Base-by-base conservation (phyloP, 2,797 vertebrate species). In the Microchirus variegatus region DNA sequence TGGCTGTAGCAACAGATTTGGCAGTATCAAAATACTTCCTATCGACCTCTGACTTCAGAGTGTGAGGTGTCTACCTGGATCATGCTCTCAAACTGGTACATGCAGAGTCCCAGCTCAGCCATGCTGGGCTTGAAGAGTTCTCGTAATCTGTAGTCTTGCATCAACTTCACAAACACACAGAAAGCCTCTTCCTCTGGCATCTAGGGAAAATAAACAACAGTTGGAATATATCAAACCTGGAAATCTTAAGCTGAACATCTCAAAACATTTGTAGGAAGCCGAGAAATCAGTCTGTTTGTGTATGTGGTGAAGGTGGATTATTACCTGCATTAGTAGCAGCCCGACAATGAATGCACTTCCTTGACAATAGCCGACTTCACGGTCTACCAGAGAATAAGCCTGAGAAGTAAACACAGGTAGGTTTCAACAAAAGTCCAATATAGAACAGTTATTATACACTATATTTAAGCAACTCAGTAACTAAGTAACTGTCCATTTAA, bases 181-280 rank as follows among this genome's bases (percentile, higher is more conserved):
- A 99, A 99, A 4, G 98, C 98, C 80, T 99, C 98, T 77, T 99
- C 98, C 84, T 99, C 97, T 53, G 97, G 98, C 97, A 99, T 99
- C 98, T 99, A 31, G 57, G 57, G 59, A 67, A 38, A 82, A 59
- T 17, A 1, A 59, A 62, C 5, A 64, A 13, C 16, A 22, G 5
- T 22, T 22, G 22, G 22, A 3, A 22, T 22, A 22, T 5, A 22
- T 22, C 22, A 22, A 22, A 22, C 3, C 47, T 61, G 7, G 46
- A n/a, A 26, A 2, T 14, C 47, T 59, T 6, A 48, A 12, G 19
- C 58, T 13, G 62, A 40, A 60, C 26, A 31, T 18, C 36, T 13
- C 8, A 13, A 15, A 9, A 8, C 17, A 15, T 15, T 58, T 14
- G 45, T 44, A 43, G 40, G 13, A 26, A 50, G 42, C 53, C 17